Evolutionary conservation across 2,113 vertebrate genomes (phyloP), one percentile per base, ranked within the genome.

Genomic region (Psilopsiagon aymara): DNA sequence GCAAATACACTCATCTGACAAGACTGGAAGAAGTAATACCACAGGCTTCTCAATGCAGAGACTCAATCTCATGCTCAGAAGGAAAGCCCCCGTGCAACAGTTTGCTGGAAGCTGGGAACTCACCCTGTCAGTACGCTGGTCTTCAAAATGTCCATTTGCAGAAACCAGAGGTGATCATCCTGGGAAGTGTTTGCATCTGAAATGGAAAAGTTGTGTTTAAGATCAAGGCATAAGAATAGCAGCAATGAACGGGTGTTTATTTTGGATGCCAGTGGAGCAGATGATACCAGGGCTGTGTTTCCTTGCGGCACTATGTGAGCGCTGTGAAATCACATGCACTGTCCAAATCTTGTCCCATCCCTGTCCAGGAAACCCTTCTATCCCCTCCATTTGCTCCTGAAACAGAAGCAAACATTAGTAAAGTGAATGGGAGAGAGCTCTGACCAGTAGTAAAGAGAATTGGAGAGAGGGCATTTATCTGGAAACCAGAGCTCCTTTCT

Each of bases 261-360:
- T 86, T 55, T 51, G 75, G 52, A n/a, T 74, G 76, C 31, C 23
- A 23, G 3, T 37, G 53, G 64, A 64, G 43, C 3, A 2, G 24
- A 51, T 17, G 44, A 41, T 70, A 57, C 53, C 0, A 0, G 63
- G 64, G 46, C 31, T 67, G n/a, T 59, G 44, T 10, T 74, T 47
- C 37, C 37, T 73, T 2, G 3, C 39, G 64, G 62, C 0, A 0
- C 44, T n/a, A 20, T 24, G 59, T 0, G 0, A 79, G 25, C 2
- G 0, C 59, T 49, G 7, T 76, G n/a, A 44, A 63, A 13, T 49
- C 60, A 64, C 53, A 19, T 63, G 74, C 52, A 17, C 62, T 25
- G 15, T 37, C 74, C 66, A 92, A 70, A 29, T 16, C 28, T 25
- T 60, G 63, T 23, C 53, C 24, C 35, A 55, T 60, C 25, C 23